These are phyloP conservation scores for Labroides dimidiatus DNA, from an alignment of 2,797 vertebrate genomes.

Conservation along the genomic window DNA sequence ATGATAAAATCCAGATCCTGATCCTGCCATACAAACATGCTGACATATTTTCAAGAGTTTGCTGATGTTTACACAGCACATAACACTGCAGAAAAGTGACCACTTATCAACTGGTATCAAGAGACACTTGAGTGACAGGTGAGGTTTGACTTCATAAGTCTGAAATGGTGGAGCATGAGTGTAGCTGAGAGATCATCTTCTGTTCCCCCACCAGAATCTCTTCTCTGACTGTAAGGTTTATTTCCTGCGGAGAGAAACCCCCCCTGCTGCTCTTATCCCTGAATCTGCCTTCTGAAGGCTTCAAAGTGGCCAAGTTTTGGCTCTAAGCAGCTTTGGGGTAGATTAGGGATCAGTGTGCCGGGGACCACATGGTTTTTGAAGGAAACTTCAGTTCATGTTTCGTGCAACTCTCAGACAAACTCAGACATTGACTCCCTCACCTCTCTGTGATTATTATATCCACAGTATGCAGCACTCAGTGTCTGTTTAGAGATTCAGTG, in stretches of 20 bases:
- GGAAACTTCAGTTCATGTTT: conserved; percentile 2
- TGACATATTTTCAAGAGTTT: too few relatives aligned
- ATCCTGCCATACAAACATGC: too few relatives aligned
- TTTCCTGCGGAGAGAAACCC: neutral
- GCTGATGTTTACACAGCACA: too few relatives aligned
- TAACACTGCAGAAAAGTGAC: too few relatives aligned
- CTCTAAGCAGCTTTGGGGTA: conserved; percentile 27
- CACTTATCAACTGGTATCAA: too few relatives aligned
- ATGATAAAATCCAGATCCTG: too few relatives aligned
- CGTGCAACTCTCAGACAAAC: too few relatives aligned
- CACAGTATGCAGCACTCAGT: neutral
- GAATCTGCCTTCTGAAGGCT: conserved; percentile 1
- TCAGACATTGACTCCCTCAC: too few relatives aligned
- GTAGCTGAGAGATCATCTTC: neutral
- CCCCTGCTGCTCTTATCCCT: neutral
- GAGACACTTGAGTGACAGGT: too few relatives aligned
- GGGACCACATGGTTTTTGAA: neutral
- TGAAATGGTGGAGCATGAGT: too few relatives aligned
- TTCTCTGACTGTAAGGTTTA: neutral
- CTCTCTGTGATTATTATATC: too few relatives aligned
- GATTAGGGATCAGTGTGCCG: conserved; percentile 16
- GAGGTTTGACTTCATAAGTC: too few relatives aligned
- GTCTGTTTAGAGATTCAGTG: neutral
- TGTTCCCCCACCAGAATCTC: conserved; percentile 2
- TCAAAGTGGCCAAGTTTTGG: conserved; percentile 15